Evolutionary conservation across 2,113 vertebrate species (phyloP).

Genomic region (Chitala chitala): DNA sequence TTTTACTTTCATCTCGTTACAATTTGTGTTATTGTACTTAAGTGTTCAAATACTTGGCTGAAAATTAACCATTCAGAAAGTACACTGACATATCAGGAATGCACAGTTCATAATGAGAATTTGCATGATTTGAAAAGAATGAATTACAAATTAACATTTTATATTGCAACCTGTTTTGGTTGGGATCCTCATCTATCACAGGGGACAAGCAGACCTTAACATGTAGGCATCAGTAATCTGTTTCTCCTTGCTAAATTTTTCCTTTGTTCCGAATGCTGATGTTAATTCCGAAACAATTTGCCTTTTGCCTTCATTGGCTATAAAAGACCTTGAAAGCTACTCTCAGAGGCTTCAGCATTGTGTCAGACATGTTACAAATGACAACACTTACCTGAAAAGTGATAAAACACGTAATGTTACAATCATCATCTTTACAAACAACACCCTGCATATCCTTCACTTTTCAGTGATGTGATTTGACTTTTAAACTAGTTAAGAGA

Average conservation of each 20-base stretch:
- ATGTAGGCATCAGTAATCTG: not conserved
- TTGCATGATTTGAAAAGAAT: not conserved
- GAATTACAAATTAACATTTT: not conserved
- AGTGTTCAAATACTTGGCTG: too few species aligned
- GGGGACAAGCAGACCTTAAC: not conserved
- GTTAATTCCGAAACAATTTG: not conserved
- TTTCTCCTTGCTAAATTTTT: not conserved
- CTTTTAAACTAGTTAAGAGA: conserved; percentile 10
- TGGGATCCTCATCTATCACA: not conserved
- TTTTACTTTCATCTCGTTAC: too few species aligned
- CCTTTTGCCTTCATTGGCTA: not conserved
- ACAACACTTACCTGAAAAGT: conserved; percentile 2
- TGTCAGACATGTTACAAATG: conserved; percentile 14
- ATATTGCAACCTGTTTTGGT: not conserved
- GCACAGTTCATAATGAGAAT: not conserved
- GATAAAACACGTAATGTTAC: conserved; percentile 2
- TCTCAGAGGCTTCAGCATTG: conserved; percentile 8
- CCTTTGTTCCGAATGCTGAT: conserved; percentile 11
- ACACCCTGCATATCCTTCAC: not conserved
- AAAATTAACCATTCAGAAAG: too few species aligned
- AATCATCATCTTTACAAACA: conserved; percentile 2
- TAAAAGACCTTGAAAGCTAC: conserved; percentile 3
- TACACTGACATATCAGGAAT: too few species aligned
- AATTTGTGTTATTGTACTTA: too few species aligned
- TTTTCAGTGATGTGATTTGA: not conserved